Percentiles rank a stretch among this genome's conserved stretches.
Conservation (phyloP, 1,140 invertebrate genomes). For the Wiebesia pumilae region DNA sequence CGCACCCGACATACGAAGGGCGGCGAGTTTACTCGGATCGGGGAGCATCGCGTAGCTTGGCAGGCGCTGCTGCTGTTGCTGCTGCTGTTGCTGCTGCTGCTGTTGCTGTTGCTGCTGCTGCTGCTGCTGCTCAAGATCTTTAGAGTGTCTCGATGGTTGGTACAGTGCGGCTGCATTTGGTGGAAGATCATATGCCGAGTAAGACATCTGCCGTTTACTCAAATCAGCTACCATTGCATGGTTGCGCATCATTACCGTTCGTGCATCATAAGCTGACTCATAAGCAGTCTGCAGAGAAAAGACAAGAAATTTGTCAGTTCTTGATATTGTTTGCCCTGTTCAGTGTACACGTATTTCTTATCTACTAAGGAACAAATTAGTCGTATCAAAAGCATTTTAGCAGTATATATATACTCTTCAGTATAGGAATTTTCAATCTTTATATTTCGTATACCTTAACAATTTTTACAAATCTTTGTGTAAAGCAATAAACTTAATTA, state of each 20-base stretch:
- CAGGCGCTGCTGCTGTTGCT: slow-evolving; percentile 67
- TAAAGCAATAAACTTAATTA: too few species aligned
- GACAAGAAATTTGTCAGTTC: neutral
- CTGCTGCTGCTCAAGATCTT: slow-evolving; percentile 60
- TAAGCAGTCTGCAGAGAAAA: slow-evolving; percentile 29
- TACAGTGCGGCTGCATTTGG: slow-evolving; percentile 56
- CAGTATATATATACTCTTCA: too few species aligned
- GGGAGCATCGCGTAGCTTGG: slow-evolving; percentile 70
- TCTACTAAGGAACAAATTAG: neutral
- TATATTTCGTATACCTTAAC: too few species aligned
- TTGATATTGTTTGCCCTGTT: neutral
- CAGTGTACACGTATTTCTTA: neutral
- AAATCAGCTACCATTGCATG: slow-evolving; percentile 70
- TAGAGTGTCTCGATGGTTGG: slow-evolving; percentile 54
- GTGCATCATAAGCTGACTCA: slow-evolving; percentile 58
- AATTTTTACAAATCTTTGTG: too few species aligned
- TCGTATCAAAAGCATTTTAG: too few species aligned
- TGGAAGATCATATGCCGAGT: slow-evolving; percentile 64
- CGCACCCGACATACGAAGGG: slow-evolving; percentile 64
- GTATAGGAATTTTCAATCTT: too few species aligned
- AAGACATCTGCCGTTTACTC: slow-evolving; percentile 69
- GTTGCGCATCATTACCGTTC: slow-evolving; percentile 68
- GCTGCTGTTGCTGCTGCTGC: slow-evolving; percentile 65
- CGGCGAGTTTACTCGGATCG: slow-evolving; percentile 69
- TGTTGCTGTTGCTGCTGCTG: slow-evolving; percentile 68